These are phyloP conservation scores for Mechanitis messenoides DNA, from an alignment of 2,888 invertebrate genomes.

Conservation along the genomic window DNA sequence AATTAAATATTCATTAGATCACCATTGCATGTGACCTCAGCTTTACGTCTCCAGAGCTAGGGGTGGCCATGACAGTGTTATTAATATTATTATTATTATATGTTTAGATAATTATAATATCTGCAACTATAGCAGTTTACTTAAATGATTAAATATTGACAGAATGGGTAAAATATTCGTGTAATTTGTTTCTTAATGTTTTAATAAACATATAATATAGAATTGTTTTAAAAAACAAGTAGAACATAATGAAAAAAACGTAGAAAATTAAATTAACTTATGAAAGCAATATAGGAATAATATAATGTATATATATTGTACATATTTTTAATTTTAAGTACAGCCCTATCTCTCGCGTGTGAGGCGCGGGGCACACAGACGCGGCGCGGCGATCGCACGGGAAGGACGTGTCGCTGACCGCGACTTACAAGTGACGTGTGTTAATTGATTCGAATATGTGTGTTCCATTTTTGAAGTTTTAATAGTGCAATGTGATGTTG, in stretches of 20 bases:
- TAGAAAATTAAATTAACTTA: too few relatives aligned
- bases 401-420: constrained; percentile 56
- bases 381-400: constrained; percentile 53
- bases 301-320: too few relatives aligned
- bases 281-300: too few relatives aligned
- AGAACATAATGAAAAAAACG: too few relatives aligned
- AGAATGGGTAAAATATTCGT: too few relatives aligned
- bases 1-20: constrained; percentile 14
- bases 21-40: constrained; percentile 14
- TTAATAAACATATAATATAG: background rate
- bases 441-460: constrained; percentile 34
- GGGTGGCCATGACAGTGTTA: constrained; percentile 10
- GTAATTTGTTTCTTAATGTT: too few relatives aligned
- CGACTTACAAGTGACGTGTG: constrained; percentile 58
- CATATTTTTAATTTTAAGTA: too few relatives aligned
- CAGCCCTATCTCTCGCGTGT: background rate
- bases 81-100: constrained; percentile 9
- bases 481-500: constrained; percentile 29
- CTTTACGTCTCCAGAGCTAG: constrained; percentile 18
- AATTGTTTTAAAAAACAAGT: constrained; percentile 20
- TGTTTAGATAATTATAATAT: background rate
- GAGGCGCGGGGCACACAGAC: constrained; percentile 47
- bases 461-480: constrained; percentile 33
- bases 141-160: too few relatives aligned
- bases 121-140: too few relatives aligned